Base-by-base conservation (phyloP, 2,797 vertebrate species). In the Danio tinwini region DNA sequence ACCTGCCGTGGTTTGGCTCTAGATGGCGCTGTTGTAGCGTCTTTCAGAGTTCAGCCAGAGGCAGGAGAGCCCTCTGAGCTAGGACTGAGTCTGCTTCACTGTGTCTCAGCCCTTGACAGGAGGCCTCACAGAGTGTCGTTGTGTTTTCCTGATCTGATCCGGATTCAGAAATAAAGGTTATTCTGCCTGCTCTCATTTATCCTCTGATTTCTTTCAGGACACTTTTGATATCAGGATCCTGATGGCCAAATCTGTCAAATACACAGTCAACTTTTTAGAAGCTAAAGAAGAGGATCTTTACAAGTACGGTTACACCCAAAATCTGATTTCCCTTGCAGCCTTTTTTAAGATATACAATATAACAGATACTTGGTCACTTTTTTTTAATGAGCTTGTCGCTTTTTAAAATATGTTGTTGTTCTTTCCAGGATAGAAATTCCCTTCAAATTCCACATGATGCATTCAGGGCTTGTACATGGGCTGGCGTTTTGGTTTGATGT, bases 371-470 rank as follows among this genome's bases (percentile, higher is more conserved):
- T 3, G 1, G 1, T 29, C 29, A 29, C 29, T 29, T 29, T 29
- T 29, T 29, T 29, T n/a, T 17, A 72, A 6, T 78, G 2, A 49
- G 17, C 10, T 1, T 12, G n/a, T 50, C 29, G 19, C 1, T n/a
- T 50, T 49, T 7, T 7, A 50, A 13, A 13, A 21, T 29, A 4
- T 21, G 6, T 59, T 2, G 5, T 42, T 21, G 7, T 21, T 71
- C 39, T 0, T 82, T 39, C 9, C 83, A 98, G 97, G 94, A 97
- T 98, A 96, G 97, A 98, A 94, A 98, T 98, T 86, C 97, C 97
- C 68, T 98, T 98, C 92, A 98, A 98, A 84, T 98, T 98, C 92
- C 97, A 98, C 92, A 98, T 98, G 96, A 94, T 98, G 93, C 96
- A 97, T 85, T 98, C 97, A 0, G 97, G 97, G 63, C 93, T 98